A percentile compares a stretch with the other conserved stretches of the same genome.
Evolutionary conservation across 2,797 vertebrate genomes (phyloP).

Genomic region (Mionectes olivaceus): DNA sequence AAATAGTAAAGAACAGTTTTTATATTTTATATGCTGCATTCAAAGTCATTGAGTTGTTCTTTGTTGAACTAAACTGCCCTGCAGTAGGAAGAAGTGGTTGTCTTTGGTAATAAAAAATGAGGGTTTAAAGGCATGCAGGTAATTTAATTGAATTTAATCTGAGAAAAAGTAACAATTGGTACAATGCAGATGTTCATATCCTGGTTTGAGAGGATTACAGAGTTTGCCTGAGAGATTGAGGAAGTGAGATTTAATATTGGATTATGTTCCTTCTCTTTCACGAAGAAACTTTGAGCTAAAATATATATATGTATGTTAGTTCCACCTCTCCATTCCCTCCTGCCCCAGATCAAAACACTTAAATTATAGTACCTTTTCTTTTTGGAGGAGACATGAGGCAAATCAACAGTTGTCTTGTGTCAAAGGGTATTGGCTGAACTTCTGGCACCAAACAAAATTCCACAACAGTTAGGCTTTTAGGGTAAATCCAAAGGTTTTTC

Average conservation of each 20-base stretch:
- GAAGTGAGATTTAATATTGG: not conserved
- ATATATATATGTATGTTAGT: not conserved
- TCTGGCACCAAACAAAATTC: not conserved
- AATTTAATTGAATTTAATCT: constrained; percentile 53
- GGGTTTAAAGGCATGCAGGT: not conserved
- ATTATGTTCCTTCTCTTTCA: constrained; percentile 28
- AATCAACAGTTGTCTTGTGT: not conserved
- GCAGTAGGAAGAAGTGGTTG: not conserved
- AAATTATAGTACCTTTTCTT: not conserved
- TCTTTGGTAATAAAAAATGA: not conserved
- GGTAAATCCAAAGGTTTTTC: not conserved
- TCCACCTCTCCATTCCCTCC: not conserved
- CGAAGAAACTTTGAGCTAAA: not conserved
- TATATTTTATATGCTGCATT: not conserved
- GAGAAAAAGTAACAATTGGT: not conserved
- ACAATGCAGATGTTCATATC: not conserved
- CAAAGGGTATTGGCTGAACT: not conserved
- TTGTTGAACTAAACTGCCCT: not conserved
- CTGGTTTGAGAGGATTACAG: constrained; percentile 32
- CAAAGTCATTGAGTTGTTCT: not conserved
- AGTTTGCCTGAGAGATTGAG: not conserved
- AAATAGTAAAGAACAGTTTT: not conserved
- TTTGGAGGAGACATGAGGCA: not conserved
- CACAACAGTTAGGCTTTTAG: not conserved
- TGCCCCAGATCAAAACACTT: not conserved